Base-by-base conservation (phyloP, 1,140 invertebrate genomes). In the Euschistus heros region DNA sequence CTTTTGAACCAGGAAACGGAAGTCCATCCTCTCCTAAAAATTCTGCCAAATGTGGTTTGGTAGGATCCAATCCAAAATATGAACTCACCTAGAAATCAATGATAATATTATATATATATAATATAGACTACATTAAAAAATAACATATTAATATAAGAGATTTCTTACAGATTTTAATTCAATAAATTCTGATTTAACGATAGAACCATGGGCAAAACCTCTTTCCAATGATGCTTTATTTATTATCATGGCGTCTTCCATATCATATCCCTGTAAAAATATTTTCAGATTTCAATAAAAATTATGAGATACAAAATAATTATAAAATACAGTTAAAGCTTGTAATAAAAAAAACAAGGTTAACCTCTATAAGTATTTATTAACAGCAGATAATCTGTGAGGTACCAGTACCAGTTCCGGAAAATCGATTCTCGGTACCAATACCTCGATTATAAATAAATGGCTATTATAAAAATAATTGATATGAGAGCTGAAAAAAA, bases 171-270 rank as follows among this genome's bases (percentile, higher is more conserved):
- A 76, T 62, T 81, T 79, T 30, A 91, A 74, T 71, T 92, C 84
- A 1, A 92, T 75, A 71, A 91, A 85, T 70, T 95, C 88, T 0
- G 92, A 84, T 74, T 96, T 97, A 72, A 94, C 92, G 60, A 98
- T 86, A 42, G 82, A 83, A 17, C 93, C 96, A 74, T 95, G 88
- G 5, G 86, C 93, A 73, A 99, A 92, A 2, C 97, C 97, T 69
- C 97, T 78, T 72, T 99, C 94, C 74, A 88, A 86, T 0, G 95
- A 86, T 0, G 86, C 80, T 77, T 98, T 98, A 75, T 98, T 99
- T 22, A 99, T 91, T 37, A 98, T 90, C 94, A 99, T 98, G 3
- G 97, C 97, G 76, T 99, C 97, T 81, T 99, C 97, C 96, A 99
- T 99, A 73, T 99, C 97, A 75, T 98, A 99, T 20, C 96, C 96